phyloP scores from a whole-genome alignment of 2,113 vertebrate species.

The Rhynchomys soricoides region DNA sequence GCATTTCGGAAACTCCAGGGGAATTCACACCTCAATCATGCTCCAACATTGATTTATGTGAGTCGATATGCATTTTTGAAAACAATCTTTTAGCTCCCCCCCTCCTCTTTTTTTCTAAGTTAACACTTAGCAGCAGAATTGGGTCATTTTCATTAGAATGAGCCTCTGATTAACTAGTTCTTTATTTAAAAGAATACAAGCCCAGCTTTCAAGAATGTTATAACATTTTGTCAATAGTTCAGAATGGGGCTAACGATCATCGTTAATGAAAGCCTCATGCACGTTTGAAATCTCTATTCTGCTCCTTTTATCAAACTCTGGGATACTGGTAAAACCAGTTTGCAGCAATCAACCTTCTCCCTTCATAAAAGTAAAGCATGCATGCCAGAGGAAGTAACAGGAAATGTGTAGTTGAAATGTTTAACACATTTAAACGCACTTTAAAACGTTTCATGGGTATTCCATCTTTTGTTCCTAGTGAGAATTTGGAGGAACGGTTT shows the following conservation, averaged over 20 bases:
- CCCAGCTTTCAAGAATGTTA: constrained; percentile 81
- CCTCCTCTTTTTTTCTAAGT: constrained; percentile 57
- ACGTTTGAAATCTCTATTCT: constrained; percentile 81
- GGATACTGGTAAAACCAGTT: constrained; percentile 75
- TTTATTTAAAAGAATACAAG: constrained; percentile 83
- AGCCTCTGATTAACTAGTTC: constrained; percentile 85
- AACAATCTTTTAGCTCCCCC: constrained; percentile 64
- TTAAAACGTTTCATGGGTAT: constrained; percentile 15
- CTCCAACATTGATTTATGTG: constrained; percentile 73
- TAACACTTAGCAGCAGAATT: constrained; percentile 78
- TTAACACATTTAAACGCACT: not conserved
- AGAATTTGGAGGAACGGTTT: not conserved
- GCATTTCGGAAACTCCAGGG: constrained; percentile 68
- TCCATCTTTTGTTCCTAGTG: constrained; percentile 38
- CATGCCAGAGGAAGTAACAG: not conserved
- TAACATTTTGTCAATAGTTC: constrained; percentile 86
- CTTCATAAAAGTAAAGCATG: constrained; percentile 39
- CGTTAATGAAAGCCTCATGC: constrained; percentile 82
- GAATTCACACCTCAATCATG: constrained; percentile 76
- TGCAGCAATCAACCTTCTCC: constrained; percentile 62
- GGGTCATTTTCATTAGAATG: constrained; percentile 85
- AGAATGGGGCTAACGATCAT: constrained; percentile 84
- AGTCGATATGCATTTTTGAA: constrained; percentile 82
- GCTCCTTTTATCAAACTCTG: constrained; percentile 80
- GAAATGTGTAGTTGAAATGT: constrained; percentile 41